Conservation (phyloP, 2,113 vertebrate species). For the Emydura subglobosa region DNA sequence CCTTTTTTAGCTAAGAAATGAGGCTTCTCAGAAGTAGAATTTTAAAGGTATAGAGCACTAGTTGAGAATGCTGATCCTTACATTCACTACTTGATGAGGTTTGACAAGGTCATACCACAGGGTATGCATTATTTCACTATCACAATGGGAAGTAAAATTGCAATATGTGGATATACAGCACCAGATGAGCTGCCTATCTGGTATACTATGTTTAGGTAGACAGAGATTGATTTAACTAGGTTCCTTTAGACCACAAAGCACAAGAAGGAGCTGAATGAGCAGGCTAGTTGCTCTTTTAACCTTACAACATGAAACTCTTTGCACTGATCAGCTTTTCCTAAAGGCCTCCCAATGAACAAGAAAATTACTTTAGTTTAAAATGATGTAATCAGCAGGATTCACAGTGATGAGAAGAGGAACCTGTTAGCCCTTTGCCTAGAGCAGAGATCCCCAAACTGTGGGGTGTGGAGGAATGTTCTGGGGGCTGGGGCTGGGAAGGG, state of each 20-base stretch:
- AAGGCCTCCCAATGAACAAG: conserved; percentile 30
- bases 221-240: conserved; percentile 18
- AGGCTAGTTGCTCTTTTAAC: conserved; percentile 9
- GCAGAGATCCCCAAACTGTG: too few relatives aligned
- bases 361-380: conserved; percentile 4
- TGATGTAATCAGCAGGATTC: not conserved
- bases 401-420: not conserved
- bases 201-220: not conserved
- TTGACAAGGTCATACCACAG: conserved; percentile 5
- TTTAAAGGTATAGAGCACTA: not conserved
- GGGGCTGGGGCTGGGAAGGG: too few relatives aligned
- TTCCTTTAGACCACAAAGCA: conserved; percentile 26
- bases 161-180: not conserved
- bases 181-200: not conserved
- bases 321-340: conserved; percentile 37
- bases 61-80: not conserved
- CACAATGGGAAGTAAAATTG: conserved; percentile 29
- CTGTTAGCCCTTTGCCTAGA: conserved; percentile 10
- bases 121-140: not conserved
- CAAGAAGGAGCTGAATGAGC: conserved; percentile 43
- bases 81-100: not conserved
- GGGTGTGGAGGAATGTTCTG: too few relatives aligned
- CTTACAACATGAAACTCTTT: conserved; percentile 37
- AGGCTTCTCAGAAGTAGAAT: not conserved
- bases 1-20: not conserved